Evolutionary conservation across 2,888 invertebrate species (phyloP), one percentile per base, ranked within the genome.

Genomic region (Melanchra persicariae): DNA sequence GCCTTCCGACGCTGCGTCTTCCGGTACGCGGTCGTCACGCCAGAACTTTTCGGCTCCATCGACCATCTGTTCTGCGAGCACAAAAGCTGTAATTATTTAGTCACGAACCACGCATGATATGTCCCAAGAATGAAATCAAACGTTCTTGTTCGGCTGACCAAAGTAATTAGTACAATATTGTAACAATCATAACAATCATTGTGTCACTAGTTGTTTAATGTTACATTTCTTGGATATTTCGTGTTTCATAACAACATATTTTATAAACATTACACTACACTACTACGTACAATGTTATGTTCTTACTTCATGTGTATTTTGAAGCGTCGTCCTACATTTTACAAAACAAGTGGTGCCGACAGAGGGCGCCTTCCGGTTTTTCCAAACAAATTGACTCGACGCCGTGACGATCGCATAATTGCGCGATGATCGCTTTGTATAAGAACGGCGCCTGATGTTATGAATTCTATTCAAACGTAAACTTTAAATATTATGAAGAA

Each of bases 151-250:
- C 12, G 22, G 49, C 19, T 60, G 40, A 73, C 65, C 47, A 59
- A 52, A 60, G 45, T 59, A 68, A 81, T 68, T 66, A 69, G 30
- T 54, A 30, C 45, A 9, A 9, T 19, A 15, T 8, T 54, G 52
- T 52, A 43, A n/a, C 49, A 43, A 22, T 51, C 63, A 69, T 60
- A 77, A 79, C 81, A 76, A 63, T 60, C 24, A 68, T 73, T 77
- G 72, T 76, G 34, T 65, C 22, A 37, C 37, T 54, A 47, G 37
- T 60, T 78, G 76, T 80, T 69, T 26, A n/a, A 60, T 68, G 58
- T 69, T 54, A 57, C 54, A 79, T 24, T 65, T 79, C 80, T 69
- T 47, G 26, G 30, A 52, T 51, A 30, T 40, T 30, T 52, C 15
- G 45, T 26, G 24, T 68, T 68, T 49, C 30, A 57, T 45, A 19